Base-by-base conservation (phyloP, 2,113 vertebrate genomes). In the Hemichromis elongatus region DNA sequence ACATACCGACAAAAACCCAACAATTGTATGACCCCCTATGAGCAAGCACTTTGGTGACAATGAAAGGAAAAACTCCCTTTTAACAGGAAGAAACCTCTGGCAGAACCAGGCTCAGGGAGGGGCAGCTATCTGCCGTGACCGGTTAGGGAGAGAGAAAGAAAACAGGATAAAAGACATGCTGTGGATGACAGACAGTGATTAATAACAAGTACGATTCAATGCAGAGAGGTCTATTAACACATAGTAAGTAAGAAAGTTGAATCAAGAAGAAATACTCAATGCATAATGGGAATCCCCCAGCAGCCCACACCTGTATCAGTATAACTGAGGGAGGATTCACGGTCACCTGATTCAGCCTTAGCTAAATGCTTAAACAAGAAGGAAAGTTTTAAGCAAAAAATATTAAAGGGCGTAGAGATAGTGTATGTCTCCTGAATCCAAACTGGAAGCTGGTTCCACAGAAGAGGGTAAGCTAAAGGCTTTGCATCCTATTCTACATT, bases 61-160 rank as follows among this genome's bases (percentile, higher is more conserved):
- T 56, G 55, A 13, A 56, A 56, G 24, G 14, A 28, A 56, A 56
- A 56, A 16, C 55, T 56, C 12, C 1, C 55, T 28, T 56, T 56
- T 56, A 16, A 56, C 55, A 56, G 55, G 24, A 56, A 28, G 5
- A 56, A 56, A 16, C 12, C 24, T 56, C 54, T 1, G 12, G 24
- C 55, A 57, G 24, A 56, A 56, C 24, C 7, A 56, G 55, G 55
- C 55, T 56, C 55, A 28, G 55, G 55, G 14, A 28, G 13, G 13
- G 14, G 55, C 4, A 28, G 24, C 55, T 3, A 30, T 57, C 7
- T 57, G 7, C 7, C 9, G 13, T 0, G 24, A 57, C 24, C 28
- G 13, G 24, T 0, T 57, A 7, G 55, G 24, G 1, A 2, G 0
- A 57, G 13, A 9, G 13, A 16, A 26, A 13, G 24, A 57, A 57